Percentiles rank a stretch among this genome's conserved stretches.
phyloP scores from a whole-genome alignment of 2,113 vertebrate species.

The Brachyhypopomus gauderio region DNA sequence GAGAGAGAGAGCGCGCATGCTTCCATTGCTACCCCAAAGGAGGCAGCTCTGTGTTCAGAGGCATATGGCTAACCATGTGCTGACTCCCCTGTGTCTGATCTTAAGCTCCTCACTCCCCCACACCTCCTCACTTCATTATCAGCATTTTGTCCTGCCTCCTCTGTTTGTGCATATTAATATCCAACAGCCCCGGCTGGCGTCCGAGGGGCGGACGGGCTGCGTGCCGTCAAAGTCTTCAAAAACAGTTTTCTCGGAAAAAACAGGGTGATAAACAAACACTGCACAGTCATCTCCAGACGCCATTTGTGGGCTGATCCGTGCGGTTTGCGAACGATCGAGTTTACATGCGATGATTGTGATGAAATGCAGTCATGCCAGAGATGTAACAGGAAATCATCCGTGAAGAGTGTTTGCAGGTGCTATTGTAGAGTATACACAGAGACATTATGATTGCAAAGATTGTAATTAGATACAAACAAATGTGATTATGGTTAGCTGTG shows the following conservation, averaged over 20 bases:
- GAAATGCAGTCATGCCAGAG: constrained; percentile 28
- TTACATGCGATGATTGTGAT: constrained; percentile 16
- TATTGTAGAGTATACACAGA: not conserved
- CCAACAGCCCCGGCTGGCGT: constrained; percentile 68
- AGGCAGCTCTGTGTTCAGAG: constrained; percentile 69
- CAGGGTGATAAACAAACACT: constrained; percentile 23
- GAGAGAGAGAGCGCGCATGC: constrained; percentile 21
- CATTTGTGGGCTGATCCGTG: constrained; percentile 49
- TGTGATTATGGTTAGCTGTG: no score
- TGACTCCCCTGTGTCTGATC: constrained; percentile 75
- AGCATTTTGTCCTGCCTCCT: constrained; percentile 81
- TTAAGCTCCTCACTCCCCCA: constrained; percentile 76
- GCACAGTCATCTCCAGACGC: constrained; percentile 44
- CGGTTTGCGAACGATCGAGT: constrained; percentile 46
- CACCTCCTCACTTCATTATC: constrained; percentile 82
- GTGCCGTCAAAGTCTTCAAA: constrained; percentile 60
- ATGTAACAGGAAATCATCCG: constrained; percentile 8
- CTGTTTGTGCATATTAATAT: constrained; percentile 81
- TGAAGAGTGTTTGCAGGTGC: constrained; percentile 1
- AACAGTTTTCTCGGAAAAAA: constrained; percentile 53
- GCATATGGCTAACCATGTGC: constrained; percentile 85
- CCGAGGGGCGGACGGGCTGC: constrained; percentile 62
- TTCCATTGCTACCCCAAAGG: constrained; percentile 64
- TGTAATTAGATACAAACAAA: no score
- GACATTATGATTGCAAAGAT: not conserved